phyloP scores from a whole-genome alignment of 2,888 invertebrate genomes.

The Conomelus anceps region DNA sequence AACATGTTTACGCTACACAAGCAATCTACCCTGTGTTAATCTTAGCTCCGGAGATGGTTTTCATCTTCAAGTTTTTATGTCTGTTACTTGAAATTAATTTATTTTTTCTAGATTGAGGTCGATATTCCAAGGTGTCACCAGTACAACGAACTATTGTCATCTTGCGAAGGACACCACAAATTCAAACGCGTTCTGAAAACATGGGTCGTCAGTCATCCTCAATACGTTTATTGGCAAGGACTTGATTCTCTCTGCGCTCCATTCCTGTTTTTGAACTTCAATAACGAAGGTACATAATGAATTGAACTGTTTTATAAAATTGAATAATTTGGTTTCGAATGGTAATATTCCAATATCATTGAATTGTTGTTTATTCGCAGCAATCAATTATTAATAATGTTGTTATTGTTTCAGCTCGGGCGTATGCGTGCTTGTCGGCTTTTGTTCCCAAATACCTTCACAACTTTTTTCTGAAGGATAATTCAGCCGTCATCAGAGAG shows the following conservation, averaged over 20 bases:
- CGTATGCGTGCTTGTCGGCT: conserved; percentile 87
- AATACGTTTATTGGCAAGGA: conserved; percentile 99
- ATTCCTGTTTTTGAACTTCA: conserved; percentile 93
- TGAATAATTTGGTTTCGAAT: neutral
- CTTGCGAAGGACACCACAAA: conserved; percentile 84
- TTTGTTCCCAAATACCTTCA: conserved; percentile 95
- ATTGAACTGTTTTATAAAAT: neutral
- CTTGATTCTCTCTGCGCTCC: conserved; percentile 96
- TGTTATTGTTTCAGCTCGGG: conserved; percentile 63
- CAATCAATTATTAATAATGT: neutral
- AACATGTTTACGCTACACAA: no score
- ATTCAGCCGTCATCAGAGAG: conserved; percentile 93
- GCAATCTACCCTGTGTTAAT: no score
- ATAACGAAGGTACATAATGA: conserved; percentile 73
- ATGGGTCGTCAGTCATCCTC: conserved; percentile 88
- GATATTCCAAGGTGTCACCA: conserved; percentile 99
- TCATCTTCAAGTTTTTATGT: no score
- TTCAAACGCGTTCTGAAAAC: conserved; percentile 91
- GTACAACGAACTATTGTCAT: conserved; percentile 93
- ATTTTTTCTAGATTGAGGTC: conserved; percentile 75
- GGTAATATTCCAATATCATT: no score
- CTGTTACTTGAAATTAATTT: neutral
- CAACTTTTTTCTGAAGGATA: conserved; percentile 95
- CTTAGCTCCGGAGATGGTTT: no score
- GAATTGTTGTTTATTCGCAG: neutral